phyloP scores from a whole-genome alignment of 2,888 invertebrate species.

The Deroplatys truncata region DNA sequence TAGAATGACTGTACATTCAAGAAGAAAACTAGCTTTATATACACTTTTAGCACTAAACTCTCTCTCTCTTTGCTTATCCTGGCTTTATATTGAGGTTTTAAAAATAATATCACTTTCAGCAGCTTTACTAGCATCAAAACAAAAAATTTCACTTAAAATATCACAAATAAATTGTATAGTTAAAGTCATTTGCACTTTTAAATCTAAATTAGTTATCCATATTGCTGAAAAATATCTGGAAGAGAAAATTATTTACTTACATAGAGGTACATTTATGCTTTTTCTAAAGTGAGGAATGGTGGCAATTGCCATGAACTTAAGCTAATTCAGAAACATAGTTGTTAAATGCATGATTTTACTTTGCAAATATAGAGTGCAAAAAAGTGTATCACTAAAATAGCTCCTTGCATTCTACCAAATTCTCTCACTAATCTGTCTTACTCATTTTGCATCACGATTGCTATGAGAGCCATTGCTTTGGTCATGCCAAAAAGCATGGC shows the following conservation, averaged over 20 bases:
- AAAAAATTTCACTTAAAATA: neutral
- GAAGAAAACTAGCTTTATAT: neutral
- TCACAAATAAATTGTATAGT: neutral
- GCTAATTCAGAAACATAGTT: neutral
- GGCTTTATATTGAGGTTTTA: too few relatives aligned
- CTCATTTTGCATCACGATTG: neutral
- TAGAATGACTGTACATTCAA: neutral
- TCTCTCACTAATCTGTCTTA: neutral
- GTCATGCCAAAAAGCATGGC: neutral
- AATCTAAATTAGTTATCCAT: neutral
- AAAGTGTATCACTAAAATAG: neutral
- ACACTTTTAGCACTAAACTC: neutral
- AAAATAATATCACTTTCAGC: neutral
- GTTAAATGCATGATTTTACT: neutral
- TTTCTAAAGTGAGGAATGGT: neutral
- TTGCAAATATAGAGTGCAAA: neutral
- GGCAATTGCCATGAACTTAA: neutral
- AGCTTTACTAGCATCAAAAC: neutral
- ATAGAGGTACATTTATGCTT: neutral
- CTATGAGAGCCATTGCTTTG: neutral
- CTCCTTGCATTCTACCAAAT: neutral
- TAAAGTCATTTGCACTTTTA: neutral
- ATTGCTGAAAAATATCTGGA: neutral
- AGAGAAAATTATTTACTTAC: neutral
- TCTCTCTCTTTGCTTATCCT: neutral